Percentiles rank a stretch among this genome's conserved stretches.
These are phyloP conservation scores for Protodeltote pygarga DNA, from an alignment of 2,888 invertebrate species.

Conservation along the genomic window DNA sequence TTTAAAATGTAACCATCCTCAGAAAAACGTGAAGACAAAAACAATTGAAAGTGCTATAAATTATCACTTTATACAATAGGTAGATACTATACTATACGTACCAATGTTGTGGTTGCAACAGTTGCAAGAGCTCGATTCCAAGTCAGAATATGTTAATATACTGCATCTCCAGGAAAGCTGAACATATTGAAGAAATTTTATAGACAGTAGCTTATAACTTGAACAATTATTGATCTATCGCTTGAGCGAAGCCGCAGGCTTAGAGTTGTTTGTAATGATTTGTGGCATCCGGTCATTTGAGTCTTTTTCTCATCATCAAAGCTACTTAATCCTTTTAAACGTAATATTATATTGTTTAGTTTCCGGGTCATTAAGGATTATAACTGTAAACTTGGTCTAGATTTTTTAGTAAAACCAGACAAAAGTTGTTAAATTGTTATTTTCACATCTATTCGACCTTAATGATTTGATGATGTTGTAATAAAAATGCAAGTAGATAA, in stretches of 20 bases:
- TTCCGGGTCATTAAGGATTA: slow-evolving; percentile 43
- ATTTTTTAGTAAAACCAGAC: slow-evolving; percentile 13
- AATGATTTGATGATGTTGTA: slow-evolving; percentile 23
- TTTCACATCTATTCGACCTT: slow-evolving; percentile 34
- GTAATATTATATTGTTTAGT: slow-evolving; percentile 28
- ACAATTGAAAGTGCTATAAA: slow-evolving; percentile 25
- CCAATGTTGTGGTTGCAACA: slow-evolving; percentile 3
- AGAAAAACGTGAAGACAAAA: slow-evolving; percentile 40
- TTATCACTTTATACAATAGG: slow-evolving; percentile 16
- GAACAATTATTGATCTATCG: slow-evolving; percentile 25
- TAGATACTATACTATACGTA: slow-evolving; percentile 8
- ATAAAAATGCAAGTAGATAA: background rate
- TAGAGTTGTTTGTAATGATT: slow-evolving; percentile 36
- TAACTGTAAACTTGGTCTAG: slow-evolving; percentile 29
- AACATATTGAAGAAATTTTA: slow-evolving; percentile 21
- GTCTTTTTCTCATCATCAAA: slow-evolving; percentile 29
- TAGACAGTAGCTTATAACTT: slow-evolving; percentile 11
- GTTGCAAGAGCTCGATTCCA: slow-evolving; percentile 15
- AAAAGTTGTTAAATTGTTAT: slow-evolving; percentile 19
- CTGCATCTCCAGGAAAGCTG: background rate
- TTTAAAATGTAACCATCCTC: slow-evolving; percentile 44
- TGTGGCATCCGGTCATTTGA: slow-evolving; percentile 25
- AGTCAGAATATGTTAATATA: slow-evolving; percentile 4
- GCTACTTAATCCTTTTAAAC: slow-evolving; percentile 26
- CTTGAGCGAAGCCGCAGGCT: slow-evolving; percentile 14